Conservation (phyloP, 2,888 invertebrate genomes). For the Eupithecia pulchellata region DNA sequence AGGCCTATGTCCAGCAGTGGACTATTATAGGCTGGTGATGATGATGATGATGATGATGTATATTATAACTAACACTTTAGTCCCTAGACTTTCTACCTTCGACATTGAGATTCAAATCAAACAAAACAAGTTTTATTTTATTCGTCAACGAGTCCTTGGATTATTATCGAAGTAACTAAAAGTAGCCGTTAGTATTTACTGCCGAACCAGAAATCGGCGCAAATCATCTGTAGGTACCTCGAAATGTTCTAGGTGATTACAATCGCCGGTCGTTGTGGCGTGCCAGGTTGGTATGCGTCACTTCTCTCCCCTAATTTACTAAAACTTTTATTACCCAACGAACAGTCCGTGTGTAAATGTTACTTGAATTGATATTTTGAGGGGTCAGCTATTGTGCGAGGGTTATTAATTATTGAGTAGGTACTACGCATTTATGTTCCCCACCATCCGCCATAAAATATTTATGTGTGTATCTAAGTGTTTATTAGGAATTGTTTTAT, state of each 20-base stretch:
- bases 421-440: neutral
- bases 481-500: no score
- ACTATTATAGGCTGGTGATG: no score
- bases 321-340: constrained; percentile 18
- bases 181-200: neutral
- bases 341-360: constrained; percentile 7
- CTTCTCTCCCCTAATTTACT: constrained; percentile 29
- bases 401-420: neutral
- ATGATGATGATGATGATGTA: no score
- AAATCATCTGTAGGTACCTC: constrained; percentile 57
- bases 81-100: neutral
- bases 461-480: no score
- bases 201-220: constrained; percentile 46
- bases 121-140: neutral
- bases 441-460: neutral
- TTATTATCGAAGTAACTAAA: constrained; percentile 3
- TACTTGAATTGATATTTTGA: constrained; percentile 23
- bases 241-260: constrained; percentile 56
- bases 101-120: constrained; percentile 6
- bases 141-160: constrained; percentile 5
- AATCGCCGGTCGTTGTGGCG: constrained; percentile 59
- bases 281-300: constrained; percentile 56
- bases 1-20: no score
- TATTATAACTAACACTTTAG: no score
- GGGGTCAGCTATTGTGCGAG: constrained; percentile 16